A percentile compares a stretch with the other conserved stretches of the same genome.
phyloP scores from a whole-genome alignment of 1,140 invertebrate genomes.

The Drosophila ohnishii region DNA sequence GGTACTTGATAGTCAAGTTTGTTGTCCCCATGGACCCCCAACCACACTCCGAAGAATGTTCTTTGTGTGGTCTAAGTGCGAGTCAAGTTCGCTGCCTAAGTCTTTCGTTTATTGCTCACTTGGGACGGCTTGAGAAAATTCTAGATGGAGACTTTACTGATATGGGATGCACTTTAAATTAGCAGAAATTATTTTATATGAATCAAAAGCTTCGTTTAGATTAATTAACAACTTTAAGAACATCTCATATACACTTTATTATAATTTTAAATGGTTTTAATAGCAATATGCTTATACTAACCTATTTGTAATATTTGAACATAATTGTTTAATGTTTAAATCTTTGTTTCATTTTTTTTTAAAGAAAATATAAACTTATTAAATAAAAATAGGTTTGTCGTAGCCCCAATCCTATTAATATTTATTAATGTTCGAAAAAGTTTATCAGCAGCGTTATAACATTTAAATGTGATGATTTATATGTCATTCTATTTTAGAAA shows the following conservation, averaged over 20 bases:
- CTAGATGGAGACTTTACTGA: not conserved
- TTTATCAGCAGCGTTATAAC: no score
- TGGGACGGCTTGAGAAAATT: not conserved
- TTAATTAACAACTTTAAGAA: not conserved
- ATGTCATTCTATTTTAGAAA: no score
- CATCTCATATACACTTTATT: not conserved
- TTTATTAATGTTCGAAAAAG: no score
- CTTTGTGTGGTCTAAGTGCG: conserved; percentile 23
- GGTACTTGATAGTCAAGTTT: conserved; percentile 47
- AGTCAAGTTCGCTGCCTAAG: conserved; percentile 55
- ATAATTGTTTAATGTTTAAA: no score
- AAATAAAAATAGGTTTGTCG: no score
- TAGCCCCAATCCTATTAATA: no score
- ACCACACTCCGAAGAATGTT: not conserved
- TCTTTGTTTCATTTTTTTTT: no score
- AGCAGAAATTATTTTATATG: not conserved
- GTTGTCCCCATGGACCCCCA: conserved; percentile 10
- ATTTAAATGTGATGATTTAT: no score
- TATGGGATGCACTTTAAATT: not conserved
- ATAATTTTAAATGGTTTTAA: not conserved
- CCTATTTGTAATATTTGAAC: no score
- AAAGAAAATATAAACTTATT: no score
- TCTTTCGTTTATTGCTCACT: conserved; percentile 46
- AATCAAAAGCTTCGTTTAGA: not conserved
- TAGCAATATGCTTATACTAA: no score